Evolutionary conservation across 2,113 vertebrate genomes (phyloP).

Genomic region (Eublepharis macularius): DNA sequence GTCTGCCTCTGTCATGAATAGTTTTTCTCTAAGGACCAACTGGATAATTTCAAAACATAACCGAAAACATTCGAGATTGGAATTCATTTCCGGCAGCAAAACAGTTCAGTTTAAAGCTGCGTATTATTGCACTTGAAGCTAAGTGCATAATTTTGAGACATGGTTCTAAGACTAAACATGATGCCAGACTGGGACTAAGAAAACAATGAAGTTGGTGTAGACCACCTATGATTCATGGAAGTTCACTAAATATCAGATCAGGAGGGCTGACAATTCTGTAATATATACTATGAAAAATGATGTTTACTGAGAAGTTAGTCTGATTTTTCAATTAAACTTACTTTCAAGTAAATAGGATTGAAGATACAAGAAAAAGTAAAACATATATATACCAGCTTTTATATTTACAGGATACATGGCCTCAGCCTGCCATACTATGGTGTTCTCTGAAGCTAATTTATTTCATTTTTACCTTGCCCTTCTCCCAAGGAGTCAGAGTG

Average conservation of each 20-base stretch:
- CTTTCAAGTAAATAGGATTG: no score
- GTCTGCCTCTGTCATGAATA: background rate
- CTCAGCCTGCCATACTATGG: no score
- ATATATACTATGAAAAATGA: no score
- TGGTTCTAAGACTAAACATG: background rate
- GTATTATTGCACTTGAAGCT: background rate
- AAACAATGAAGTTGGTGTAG: background rate
- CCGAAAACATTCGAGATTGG: background rate
- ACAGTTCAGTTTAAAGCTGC: background rate
- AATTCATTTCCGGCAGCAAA: rapidly evolving
- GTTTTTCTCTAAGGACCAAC: background rate
- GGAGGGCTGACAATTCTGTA: background rate
- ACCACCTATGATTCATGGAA: background rate
- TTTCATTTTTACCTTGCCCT: no score
- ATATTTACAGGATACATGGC: no score
- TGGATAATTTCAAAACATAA: background rate
- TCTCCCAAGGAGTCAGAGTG: no score
- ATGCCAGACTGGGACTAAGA: background rate
- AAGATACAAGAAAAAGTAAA: no score
- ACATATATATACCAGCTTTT: no score
- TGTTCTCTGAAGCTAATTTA: no score
- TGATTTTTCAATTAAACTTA: no score
- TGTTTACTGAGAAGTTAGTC: no score
- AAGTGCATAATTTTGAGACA: background rate
- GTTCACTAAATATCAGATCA: background rate